Percentiles rank a stretch among this genome's conserved stretches.
These are phyloP conservation scores for Amphiprion ocellaris DNA, from an alignment of 2,113 vertebrate species.

Conservation along the genomic window DNA sequence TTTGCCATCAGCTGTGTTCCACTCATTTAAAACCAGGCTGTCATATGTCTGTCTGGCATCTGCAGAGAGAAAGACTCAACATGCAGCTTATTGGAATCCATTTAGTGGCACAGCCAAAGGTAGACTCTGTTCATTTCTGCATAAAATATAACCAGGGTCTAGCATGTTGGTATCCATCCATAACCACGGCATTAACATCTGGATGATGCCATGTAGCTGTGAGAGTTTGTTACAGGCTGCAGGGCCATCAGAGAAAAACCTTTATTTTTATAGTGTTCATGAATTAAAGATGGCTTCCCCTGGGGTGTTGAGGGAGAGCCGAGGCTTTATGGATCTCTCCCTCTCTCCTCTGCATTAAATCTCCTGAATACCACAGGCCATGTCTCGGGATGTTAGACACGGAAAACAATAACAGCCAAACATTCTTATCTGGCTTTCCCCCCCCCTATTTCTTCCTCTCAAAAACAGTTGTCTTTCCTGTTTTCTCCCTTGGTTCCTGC, in stretches of 20 bases:
- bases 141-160: conserved; percentile 48
- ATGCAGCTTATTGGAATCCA: conserved; percentile 39
- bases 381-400: conserved; percentile 79
- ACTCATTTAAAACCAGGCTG: conserved; percentile 1
- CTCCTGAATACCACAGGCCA: conserved; percentile 75
- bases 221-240: conserved; percentile 78
- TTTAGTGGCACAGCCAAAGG: conserved; percentile 51
- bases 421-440: conserved; percentile 62
- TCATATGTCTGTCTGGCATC: conserved; percentile 3
- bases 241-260: conserved; percentile 77
- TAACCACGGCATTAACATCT: conserved; percentile 67
- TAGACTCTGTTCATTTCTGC: conserved; percentile 50
- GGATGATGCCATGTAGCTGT: conserved; percentile 58
- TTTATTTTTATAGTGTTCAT: conserved; percentile 84
- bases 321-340: conserved; percentile 74
- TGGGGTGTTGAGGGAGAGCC: conserved; percentile 66
- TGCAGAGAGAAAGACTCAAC: conserved; percentile 30
- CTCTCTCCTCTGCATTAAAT: conserved; percentile 76
- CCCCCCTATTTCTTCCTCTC: conserved; percentile 31
- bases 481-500: conserved; percentile 14
- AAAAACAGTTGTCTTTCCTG: conserved; percentile 21
- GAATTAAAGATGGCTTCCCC: conserved; percentile 84
- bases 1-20: not conserved
- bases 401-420: conserved; percentile 78
- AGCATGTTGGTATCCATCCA: conserved; percentile 51